Evolutionary conservation across 1,140 invertebrate genomes (phyloP).

Genomic region (Diuraphis noxia): DNA sequence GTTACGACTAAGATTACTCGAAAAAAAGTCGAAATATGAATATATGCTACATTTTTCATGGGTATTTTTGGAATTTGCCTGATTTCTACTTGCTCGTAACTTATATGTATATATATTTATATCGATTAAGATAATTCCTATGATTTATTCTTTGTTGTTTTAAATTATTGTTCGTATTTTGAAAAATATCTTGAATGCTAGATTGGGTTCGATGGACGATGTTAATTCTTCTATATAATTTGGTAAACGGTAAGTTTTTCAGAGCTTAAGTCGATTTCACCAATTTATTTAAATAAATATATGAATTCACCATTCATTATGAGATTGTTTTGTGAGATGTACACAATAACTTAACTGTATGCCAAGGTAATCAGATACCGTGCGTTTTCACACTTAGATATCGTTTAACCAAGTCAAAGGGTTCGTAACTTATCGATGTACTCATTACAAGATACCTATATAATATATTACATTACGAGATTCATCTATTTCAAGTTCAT

Average conservation of each 20-base stretch:
- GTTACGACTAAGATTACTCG: no score
- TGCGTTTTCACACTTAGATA: neutral
- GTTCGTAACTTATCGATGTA: neutral
- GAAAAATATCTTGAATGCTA: neutral
- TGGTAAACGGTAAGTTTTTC: neutral
- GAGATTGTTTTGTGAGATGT: neutral
- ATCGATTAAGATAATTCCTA: neutral
- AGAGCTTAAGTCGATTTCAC: no score
- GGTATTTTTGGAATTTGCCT: no score
- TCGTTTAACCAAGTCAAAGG: neutral
- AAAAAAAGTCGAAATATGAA: no score
- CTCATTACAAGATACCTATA: no score
- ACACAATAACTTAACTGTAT: neutral
- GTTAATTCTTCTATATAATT: neutral
- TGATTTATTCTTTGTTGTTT: neutral
- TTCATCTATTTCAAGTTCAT: neutral
- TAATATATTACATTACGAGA: neutral
- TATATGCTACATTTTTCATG: no score
- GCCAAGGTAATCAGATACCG: neutral
- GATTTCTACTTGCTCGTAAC: no score
- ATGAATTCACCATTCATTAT: no score
- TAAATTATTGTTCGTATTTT: neutral
- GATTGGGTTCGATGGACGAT: neutral
- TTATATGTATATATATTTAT: no score
- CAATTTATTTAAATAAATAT: no score